Evolutionary conservation across 1,140 invertebrate genomes (phyloP).

Genomic region (Drosophila gunungcola): DNA sequence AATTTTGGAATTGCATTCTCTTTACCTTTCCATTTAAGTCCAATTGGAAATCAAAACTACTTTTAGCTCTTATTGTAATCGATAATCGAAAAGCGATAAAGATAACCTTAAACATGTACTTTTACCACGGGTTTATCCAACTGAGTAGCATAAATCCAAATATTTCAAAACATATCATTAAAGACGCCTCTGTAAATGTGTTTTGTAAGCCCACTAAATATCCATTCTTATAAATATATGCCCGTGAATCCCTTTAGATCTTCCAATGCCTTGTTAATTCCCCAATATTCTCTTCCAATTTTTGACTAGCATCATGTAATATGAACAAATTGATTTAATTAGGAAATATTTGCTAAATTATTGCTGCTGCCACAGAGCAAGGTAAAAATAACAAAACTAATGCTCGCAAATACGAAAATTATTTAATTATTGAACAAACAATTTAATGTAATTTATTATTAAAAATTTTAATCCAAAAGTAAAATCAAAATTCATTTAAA

Average conservation of each 20-base stretch:
- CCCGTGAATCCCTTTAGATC: neutral
- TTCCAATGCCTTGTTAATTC: neutral
- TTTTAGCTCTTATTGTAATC: constrained; percentile 26
- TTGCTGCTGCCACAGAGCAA: constrained; percentile 35
- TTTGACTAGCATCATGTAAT: constrained; percentile 12
- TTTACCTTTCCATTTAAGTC: constrained; percentile 19
- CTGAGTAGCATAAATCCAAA: constrained; percentile 8
- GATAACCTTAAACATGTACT: constrained; percentile 24
- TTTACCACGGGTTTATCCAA: constrained; percentile 14
- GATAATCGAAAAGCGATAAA: constrained; percentile 13
- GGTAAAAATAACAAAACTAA: constrained; percentile 48
- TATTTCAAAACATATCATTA: constrained; percentile 69
- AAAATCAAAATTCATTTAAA: constrained; percentile 25
- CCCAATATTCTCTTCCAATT: neutral
- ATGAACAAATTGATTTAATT: constrained; percentile 52
- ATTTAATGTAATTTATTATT: constrained; percentile 50
- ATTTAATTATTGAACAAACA: constrained; percentile 44
- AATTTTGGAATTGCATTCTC: constrained; percentile 20
- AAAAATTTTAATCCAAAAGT: constrained; percentile 47
- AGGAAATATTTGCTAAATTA: constrained; percentile 60
- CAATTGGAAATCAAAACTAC: constrained; percentile 23
- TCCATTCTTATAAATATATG: constrained; percentile 20
- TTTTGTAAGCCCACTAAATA: constrained; percentile 16
- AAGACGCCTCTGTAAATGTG: constrained; percentile 61
- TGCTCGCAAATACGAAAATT: constrained; percentile 35